Conservation (phyloP, 1,140 invertebrate species). For the Aradophagus sp. region DNA sequence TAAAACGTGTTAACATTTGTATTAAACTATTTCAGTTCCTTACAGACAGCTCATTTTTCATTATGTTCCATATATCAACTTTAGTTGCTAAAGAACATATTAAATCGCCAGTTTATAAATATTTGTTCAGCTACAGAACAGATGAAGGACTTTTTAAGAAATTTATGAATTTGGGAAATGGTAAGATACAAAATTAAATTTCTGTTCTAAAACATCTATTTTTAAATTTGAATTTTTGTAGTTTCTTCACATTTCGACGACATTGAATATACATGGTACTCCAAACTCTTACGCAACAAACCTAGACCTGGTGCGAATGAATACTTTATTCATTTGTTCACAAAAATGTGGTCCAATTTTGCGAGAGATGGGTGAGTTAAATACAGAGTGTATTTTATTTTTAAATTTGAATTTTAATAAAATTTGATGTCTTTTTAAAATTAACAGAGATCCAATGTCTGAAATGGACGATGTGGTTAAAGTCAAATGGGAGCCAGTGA, state of each 20-base stretch:
- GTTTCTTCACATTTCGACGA: slow-evolving; percentile 48
- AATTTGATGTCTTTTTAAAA: slow-evolving; percentile 1
- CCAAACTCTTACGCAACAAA: slow-evolving; percentile 18
- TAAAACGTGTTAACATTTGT: no score
- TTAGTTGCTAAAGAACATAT: slow-evolving; percentile 47
- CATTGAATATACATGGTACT: slow-evolving; percentile 45
- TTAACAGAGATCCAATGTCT: slow-evolving; percentile 34
- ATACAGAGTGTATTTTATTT: neutral
- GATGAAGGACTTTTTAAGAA: slow-evolving; percentile 29
- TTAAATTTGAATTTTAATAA: neutral
- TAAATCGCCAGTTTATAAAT: slow-evolving; percentile 49
- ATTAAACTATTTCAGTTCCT: slow-evolving; percentile 50
- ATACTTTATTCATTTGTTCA: slow-evolving; percentile 31
- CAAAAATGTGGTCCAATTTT: slow-evolving; percentile 49
- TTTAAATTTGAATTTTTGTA: no score
- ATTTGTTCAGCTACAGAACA: slow-evolving; percentile 32
- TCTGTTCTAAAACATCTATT: neutral
- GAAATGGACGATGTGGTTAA: slow-evolving; percentile 20
- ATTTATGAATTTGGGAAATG: slow-evolving; percentile 43
- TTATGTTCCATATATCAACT: slow-evolving; percentile 48
- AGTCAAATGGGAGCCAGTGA: slow-evolving; percentile 41
- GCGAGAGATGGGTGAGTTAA: slow-evolving; percentile 35
- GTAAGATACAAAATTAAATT: slow-evolving; percentile 29
- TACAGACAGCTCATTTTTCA: slow-evolving; percentile 43
- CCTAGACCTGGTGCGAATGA: slow-evolving; percentile 11